These are phyloP conservation scores for Anaspis maculata DNA, from an alignment of 2,888 invertebrate genomes.

Conservation along the genomic window DNA sequence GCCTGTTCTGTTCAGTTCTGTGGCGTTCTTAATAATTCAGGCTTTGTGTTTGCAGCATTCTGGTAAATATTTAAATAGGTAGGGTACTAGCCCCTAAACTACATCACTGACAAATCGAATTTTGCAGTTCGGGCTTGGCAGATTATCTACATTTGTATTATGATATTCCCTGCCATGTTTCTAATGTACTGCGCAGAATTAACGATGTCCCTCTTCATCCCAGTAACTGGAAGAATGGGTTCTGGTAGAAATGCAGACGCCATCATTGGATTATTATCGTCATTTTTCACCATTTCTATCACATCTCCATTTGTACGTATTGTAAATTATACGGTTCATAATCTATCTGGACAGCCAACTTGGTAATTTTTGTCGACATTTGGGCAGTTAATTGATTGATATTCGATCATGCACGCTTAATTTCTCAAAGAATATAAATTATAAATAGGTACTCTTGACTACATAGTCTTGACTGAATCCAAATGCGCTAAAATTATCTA, in stretches of 20 bases:
- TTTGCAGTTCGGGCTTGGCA: constrained; percentile 32
- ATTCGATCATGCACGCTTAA: no score
- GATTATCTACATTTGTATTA: constrained; percentile 27
- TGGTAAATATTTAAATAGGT: constrained; percentile 18
- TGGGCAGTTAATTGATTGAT: neutral
- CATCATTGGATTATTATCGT: constrained; percentile 38
- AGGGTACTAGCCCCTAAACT: no score
- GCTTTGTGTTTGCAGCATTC: constrained; percentile 23
- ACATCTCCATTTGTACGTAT: constrained; percentile 37
- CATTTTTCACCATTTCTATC: constrained; percentile 37
- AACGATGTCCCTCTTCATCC: constrained; percentile 33
- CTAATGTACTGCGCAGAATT: constrained; percentile 26
- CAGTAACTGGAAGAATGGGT: constrained; percentile 43
- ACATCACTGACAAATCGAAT: no score
- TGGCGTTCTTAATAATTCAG: constrained; percentile 27
- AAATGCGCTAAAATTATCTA: no score
- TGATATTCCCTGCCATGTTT: constrained; percentile 28
- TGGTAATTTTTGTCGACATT: no score
- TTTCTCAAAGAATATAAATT: neutral
- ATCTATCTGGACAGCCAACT: no score
- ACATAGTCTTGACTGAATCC: no score
- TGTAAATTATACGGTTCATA: neutral
- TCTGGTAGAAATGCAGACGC: constrained; percentile 43
- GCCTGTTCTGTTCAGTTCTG: constrained; percentile 33
- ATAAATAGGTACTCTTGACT: constrained; percentile 1